Conservation (phyloP, 2,888 invertebrate genomes). For the Lepidochitona cinerea region DNA sequence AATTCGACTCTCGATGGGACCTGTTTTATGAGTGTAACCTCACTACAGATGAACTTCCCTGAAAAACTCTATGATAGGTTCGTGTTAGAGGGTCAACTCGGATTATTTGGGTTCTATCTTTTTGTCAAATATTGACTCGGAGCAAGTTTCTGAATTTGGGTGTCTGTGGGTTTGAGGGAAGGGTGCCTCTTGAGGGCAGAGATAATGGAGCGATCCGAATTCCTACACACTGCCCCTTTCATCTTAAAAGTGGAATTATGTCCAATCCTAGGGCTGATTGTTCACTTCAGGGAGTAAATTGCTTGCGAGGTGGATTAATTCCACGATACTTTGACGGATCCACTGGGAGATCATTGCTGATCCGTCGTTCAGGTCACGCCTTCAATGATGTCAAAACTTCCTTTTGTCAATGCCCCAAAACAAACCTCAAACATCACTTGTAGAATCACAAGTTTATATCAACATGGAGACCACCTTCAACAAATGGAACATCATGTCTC, state of each 20-base stretch:
- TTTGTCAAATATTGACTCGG: constrained; percentile 1
- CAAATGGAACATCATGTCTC: too few relatives aligned
- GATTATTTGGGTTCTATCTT: constrained; percentile 7
- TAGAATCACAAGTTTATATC: too few relatives aligned
- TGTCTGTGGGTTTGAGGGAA: neutral
- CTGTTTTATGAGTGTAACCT: neutral
- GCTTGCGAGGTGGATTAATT: neutral
- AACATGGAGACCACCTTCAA: too few relatives aligned
- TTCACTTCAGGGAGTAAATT: neutral
- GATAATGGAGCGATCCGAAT: neutral
- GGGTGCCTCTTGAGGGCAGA: neutral
- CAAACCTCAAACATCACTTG: too few relatives aligned
- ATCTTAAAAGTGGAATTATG: constrained; percentile 1
- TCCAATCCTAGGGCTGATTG: neutral
- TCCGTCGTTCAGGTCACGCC: neutral
- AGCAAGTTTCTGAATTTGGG: neutral
- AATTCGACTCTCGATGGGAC: neutral
- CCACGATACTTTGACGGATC: neutral
- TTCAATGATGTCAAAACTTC: too few relatives aligned
- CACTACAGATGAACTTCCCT: neutral
- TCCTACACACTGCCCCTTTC: neutral
- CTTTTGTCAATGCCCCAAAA: too few relatives aligned
- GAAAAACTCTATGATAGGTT: neutral
- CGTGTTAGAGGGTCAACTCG: neutral
- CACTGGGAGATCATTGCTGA: neutral